Base-by-base conservation (phyloP, 2,888 invertebrate genomes). In the Andrena bucephala region DNA sequence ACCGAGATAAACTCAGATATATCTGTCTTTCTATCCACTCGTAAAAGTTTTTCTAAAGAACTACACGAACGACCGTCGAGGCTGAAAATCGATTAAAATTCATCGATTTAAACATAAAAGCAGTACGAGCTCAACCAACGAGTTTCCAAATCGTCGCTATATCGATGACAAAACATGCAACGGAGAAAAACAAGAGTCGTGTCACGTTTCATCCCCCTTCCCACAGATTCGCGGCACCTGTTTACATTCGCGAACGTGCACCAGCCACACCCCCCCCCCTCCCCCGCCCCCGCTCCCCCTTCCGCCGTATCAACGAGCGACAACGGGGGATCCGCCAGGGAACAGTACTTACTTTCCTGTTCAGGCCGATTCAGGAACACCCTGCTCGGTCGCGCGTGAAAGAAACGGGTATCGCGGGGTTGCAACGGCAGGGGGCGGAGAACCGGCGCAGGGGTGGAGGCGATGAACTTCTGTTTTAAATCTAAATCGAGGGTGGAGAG, bases 251-350 rank as follows among this genome's bases (percentile, higher is more conserved):
- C 77, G 77, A 86, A 80, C 77, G 77, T 81, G 65, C n/a, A 62
- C 50, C 54, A 66, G 33, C 65, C 60, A 57, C 54, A 48, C 66
- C 66, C n/a, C 29, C 76, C 84, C 77, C 83, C 83, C 77, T 79
- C 85, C 82, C 74, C 74, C 77, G 68, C 57, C 77, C 66, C n/a
- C 29, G 77, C 84, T 79, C 83, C 83, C 77, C 81, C 85, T 83
- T 76, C 74, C 77, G 68, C 57, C 77, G 83, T 75, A 67, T 80
- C 74, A 70, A 33, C 74, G 81, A 80, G 74, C 75, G 60, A 75
- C 70, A 76, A 75, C 50, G 27, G 63, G 13, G 76, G 76, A 76
- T 81, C 57, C 79, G 72, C 62, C 54, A 24, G 71, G 78, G 79
- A 72, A 72, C 77, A 78, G 71, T 71, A 69, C 59, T 65, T 73